Evolutionary conservation across 2,113 vertebrate genomes (phyloP).

Genomic region (Pseudonaja textilis): DNA sequence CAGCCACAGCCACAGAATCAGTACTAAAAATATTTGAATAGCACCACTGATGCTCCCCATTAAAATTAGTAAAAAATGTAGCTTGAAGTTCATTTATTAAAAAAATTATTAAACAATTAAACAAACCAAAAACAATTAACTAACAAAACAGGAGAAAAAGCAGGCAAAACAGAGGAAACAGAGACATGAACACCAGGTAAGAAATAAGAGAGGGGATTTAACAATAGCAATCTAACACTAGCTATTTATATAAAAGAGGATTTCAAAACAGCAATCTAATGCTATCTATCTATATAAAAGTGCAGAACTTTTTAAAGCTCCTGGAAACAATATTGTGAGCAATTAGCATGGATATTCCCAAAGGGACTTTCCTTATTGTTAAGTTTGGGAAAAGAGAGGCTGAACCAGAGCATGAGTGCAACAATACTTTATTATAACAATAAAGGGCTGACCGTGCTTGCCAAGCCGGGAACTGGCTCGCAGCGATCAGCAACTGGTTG

Average conservation of each 20-base stretch:
- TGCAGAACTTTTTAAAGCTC: neutral
- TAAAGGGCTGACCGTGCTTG: too few species aligned
- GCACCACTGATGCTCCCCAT: neutral
- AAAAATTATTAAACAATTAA: too few species aligned
- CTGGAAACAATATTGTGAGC: neutral
- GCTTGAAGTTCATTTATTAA: neutral
- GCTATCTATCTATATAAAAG: neutral
- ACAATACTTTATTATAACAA: too few species aligned
- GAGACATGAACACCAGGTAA: neutral
- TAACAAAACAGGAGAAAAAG: neutral
- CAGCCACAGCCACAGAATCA: too few species aligned
- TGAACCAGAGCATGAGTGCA: too few species aligned
- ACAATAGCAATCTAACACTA: neutral
- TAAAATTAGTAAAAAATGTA: neutral
- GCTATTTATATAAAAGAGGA: too few species aligned
- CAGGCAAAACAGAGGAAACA: neutral
- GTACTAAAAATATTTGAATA: too few species aligned
- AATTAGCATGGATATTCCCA: neutral
- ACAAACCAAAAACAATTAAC: neutral
- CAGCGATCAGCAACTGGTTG: too few species aligned
- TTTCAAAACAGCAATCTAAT: too few species aligned
- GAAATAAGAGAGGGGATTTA: neutral
- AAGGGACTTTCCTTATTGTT: neutral
- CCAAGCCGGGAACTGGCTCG: too few species aligned
- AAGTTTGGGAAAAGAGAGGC: too few species aligned